phyloP scores from a whole-genome alignment of 2,888 invertebrate species.

The Melikaiella ostensackeni region DNA sequence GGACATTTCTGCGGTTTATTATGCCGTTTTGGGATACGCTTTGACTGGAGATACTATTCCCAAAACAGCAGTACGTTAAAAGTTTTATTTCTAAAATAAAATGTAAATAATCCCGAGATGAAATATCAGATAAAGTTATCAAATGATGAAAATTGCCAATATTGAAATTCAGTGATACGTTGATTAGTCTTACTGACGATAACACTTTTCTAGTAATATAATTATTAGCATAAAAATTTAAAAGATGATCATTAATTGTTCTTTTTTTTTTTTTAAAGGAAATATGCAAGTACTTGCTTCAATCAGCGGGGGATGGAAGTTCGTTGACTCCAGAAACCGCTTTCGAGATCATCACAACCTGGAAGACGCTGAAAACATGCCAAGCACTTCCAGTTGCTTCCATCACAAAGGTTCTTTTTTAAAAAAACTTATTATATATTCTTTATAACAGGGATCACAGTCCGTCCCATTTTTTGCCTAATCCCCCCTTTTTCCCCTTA shows the following conservation, averaged over 20 bases:
- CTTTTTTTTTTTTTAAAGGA: slow-evolving; percentile 66
- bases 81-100: slow-evolving; percentile 39
- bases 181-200: slow-evolving; percentile 75
- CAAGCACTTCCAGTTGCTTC: slow-evolving; percentile 79
- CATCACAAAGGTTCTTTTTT: slow-evolving; percentile 74
- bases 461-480: too few species aligned
- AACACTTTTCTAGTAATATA: slow-evolving; percentile 21
- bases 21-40: slow-evolving; percentile 86
- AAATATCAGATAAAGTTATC: slow-evolving; percentile 18
- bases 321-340: slow-evolving; percentile 76
- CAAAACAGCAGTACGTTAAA: slow-evolving; percentile 78
- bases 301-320: slow-evolving; percentile 71
- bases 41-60: slow-evolving; percentile 82
- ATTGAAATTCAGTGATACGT: slow-evolving; percentile 67
- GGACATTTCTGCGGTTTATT: slow-evolving; percentile 84
- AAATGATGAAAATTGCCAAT: slow-evolving; percentile 65
- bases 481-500: too few species aligned
- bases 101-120: neutral
- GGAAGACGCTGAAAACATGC: slow-evolving; percentile 81
- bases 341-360: slow-evolving; percentile 84
- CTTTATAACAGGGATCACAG: too few species aligned
- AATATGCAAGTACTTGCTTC: slow-evolving; percentile 77
- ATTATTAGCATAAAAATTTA: slow-evolving; percentile 1
- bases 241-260: slow-evolving; percentile 26
- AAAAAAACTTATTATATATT: neutral